A percentile compares a stretch with the other conserved stretches of the same genome.
These are phyloP conservation scores for Chironomus tepperi DNA, from an alignment of 1,140 invertebrate species.

Conservation along the genomic window DNA sequence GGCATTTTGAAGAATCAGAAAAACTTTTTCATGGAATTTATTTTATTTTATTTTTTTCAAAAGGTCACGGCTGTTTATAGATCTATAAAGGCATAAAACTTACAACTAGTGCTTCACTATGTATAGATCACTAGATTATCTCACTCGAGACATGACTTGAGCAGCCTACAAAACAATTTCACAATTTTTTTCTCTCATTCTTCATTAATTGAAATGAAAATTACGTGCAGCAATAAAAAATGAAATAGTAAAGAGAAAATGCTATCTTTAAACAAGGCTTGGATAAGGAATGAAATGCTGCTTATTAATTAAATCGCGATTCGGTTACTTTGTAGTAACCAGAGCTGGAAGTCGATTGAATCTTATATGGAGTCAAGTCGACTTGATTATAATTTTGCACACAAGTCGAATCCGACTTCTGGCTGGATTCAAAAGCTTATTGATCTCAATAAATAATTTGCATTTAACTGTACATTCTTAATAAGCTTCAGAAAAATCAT, in stretches of 20 bases:
- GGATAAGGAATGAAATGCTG: too few species aligned
- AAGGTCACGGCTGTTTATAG: not conserved
- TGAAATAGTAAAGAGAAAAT: not conserved
- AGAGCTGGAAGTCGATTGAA: too few species aligned
- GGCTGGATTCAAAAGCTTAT: too few species aligned
- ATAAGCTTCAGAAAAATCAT: too few species aligned
- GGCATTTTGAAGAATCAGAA: not conserved
- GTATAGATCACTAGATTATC: not conserved
- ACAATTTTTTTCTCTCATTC: not conserved
- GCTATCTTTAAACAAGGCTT: too few species aligned
- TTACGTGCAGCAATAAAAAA: not conserved
- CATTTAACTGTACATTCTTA: too few species aligned
- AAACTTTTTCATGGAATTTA: not conserved
- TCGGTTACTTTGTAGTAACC: too few species aligned
- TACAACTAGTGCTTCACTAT: not conserved
- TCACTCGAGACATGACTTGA: not conserved
- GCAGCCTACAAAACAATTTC: conserved; percentile 8
- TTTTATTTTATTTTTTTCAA: not conserved
- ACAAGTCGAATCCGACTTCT: too few species aligned
- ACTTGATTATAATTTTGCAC: too few species aligned
- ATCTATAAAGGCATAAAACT: not conserved
- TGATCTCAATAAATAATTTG: too few species aligned
- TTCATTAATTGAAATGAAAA: not conserved
- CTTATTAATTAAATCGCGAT: too few species aligned
- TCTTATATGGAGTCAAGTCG: too few species aligned